phyloP scores from a whole-genome alignment of 2,888 invertebrate genomes.

The Nemurella pictetii region DNA sequence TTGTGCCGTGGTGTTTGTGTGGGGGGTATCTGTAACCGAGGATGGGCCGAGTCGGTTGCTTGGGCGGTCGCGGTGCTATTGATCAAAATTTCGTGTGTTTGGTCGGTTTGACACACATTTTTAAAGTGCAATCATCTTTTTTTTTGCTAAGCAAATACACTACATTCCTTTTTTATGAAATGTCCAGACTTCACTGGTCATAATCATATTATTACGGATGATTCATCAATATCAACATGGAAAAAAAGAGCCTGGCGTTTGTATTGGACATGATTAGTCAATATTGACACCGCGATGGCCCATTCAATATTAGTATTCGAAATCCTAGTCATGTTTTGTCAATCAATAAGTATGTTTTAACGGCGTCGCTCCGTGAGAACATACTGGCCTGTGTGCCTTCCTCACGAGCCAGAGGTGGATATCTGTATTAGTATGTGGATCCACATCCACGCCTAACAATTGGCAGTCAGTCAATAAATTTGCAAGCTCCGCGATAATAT shows the following conservation, averaged over 20 bases:
- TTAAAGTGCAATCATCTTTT: neutral
- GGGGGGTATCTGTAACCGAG: neutral
- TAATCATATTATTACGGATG: neutral
- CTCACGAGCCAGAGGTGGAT: neutral
- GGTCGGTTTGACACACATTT: neutral
- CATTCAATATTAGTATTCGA: constrained; percentile 13
- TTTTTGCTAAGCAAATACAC: neutral
- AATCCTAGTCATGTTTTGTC: neutral
- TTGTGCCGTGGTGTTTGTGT: too few species aligned
- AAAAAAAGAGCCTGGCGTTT: neutral
- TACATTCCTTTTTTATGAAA: neutral
- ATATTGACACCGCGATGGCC: constrained; percentile 18
- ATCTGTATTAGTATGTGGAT: constrained; percentile 20
- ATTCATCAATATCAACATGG: neutral
- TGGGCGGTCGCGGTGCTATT: neutral
- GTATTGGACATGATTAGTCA: neutral
- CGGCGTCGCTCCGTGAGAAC: constrained; percentile 22
- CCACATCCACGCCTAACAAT: neutral
- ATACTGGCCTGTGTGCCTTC: neutral
- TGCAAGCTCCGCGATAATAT: neutral
- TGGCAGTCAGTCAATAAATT: constrained; percentile 25
- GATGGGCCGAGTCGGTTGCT: neutral
- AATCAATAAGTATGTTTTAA: constrained; percentile 19
- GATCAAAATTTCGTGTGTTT: neutral
- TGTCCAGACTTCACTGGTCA: neutral